Percentiles rank a stretch among this genome's conserved stretches.
phyloP scores from a whole-genome alignment of 2,113 vertebrate species.

The Lampris incognitus region DNA sequence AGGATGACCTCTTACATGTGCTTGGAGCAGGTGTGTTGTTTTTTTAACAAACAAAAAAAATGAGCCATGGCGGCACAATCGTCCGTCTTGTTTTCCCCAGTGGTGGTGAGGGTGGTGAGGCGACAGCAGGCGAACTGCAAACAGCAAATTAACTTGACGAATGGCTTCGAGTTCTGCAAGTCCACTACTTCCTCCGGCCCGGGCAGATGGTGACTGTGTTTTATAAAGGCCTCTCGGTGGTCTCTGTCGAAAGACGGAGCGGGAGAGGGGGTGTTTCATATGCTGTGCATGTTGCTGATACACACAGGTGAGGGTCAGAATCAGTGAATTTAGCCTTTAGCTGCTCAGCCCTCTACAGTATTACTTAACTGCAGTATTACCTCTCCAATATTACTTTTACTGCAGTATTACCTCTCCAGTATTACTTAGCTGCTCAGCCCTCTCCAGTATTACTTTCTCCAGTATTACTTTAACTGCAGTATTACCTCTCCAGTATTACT shows the following conservation, averaged over 20 bases:
- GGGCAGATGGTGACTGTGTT: conserved; percentile 57
- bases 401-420: too few relatives aligned
- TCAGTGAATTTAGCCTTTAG: too few relatives aligned
- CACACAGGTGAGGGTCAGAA: too few relatives aligned
- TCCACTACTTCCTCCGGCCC: conserved; percentile 37
- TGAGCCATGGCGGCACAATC: conserved; percentile 47
- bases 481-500: too few relatives aligned
- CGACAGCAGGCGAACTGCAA: conserved; percentile 32
- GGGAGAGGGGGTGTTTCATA: conserved; percentile 11
- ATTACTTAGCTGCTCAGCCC: too few relatives aligned
- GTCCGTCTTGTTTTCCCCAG: conserved; percentile 43
- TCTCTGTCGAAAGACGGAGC: conserved; percentile 29
- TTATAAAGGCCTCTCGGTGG: conserved; percentile 30
- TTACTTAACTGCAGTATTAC: too few relatives aligned
- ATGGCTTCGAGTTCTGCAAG: conserved; percentile 48
- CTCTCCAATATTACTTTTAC: too few relatives aligned
- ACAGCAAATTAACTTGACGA: conserved; percentile 58
- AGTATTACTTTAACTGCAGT: too few relatives aligned
- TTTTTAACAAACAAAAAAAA: conserved; percentile 34
- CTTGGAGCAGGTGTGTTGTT: conserved; percentile 60
- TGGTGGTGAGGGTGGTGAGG: not conserved
- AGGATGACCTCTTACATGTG: not conserved
- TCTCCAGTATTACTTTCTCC: too few relatives aligned
- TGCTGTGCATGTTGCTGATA: too few relatives aligned
- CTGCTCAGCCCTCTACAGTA: too few relatives aligned